Conservation (phyloP, 1,140 invertebrate species). For the Brachionus paranguensis region DNA sequence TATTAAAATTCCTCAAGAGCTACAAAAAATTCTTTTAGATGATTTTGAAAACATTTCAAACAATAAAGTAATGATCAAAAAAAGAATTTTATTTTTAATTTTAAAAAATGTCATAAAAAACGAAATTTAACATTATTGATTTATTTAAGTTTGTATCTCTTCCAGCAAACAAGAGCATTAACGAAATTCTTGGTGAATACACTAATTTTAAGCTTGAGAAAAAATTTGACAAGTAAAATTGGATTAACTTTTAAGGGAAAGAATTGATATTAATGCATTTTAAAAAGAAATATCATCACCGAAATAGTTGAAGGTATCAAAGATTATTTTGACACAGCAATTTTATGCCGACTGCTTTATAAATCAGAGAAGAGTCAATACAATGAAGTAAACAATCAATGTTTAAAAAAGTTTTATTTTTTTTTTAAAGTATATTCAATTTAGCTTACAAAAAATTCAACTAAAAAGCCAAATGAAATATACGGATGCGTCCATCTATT, state of each 20-base stretch:
- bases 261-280: neutral
- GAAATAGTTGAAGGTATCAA: constrained; percentile 33
- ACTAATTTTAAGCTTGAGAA: neutral
- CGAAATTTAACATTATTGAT: too few relatives aligned
- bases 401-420: neutral
- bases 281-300: neutral
- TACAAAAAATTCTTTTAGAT: constrained; percentile 2
- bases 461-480: constrained; percentile 10
- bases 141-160: neutral
- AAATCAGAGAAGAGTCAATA: neutral
- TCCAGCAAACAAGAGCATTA: neutral
- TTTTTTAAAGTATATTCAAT: neutral
- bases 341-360: neutral
- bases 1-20: constrained; percentile 9
- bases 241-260: neutral
- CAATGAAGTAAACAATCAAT: neutral
- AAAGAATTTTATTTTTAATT: neutral
- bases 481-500: constrained; percentile 16
- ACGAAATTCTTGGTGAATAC: constrained; percentile 23
- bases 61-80: neutral
- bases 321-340: constrained; percentile 28
- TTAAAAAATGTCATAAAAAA: neutral
- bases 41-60: constrained; percentile 1
- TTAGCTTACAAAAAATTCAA: neutral
- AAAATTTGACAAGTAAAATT: constrained; percentile 34